These are phyloP conservation scores for Piprites chloris DNA, from an alignment of 2,113 vertebrate species.

Conservation along the genomic window DNA sequence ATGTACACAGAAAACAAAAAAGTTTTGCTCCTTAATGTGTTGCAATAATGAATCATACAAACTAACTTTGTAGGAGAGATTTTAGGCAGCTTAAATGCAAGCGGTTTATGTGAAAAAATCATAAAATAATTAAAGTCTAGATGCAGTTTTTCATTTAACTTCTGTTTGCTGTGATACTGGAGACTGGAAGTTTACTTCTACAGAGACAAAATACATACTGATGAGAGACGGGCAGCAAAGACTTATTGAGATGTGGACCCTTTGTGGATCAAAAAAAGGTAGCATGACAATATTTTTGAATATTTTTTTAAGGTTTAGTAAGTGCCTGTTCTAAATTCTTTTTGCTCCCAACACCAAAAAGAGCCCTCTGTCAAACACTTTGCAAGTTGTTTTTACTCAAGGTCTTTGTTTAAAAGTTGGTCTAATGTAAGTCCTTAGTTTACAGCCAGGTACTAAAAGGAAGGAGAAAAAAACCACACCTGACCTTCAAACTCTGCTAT, in stretches of 20 bases:
- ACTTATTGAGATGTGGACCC: background rate
- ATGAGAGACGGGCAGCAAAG: background rate
- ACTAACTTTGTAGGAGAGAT: background rate
- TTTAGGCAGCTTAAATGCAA: conserved; percentile 35
- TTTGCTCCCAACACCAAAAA: background rate
- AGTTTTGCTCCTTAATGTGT: background rate
- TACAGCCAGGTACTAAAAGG: background rate
- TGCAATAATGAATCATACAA: background rate
- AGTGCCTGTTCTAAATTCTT: background rate
- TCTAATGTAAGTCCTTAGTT: background rate
- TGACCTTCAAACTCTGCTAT: background rate
- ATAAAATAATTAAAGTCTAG: conserved; percentile 45
- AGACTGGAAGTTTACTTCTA: background rate
- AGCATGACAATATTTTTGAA: background rate
- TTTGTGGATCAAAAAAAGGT: background rate
- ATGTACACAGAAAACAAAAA: conserved; percentile 32
- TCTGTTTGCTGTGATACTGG: background rate
- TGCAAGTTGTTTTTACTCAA: background rate
- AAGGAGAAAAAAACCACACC: background rate
- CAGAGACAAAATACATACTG: background rate
- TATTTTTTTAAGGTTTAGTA: background rate
- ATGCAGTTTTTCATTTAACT: conserved; percentile 21
- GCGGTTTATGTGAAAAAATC: conserved; percentile 11
- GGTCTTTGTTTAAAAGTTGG: background rate
- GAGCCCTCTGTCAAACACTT: background rate